A percentile compares a stretch with the other conserved stretches of the same genome.
Evolutionary conservation across 2,888 invertebrate species (phyloP).

Genomic region (Cabera pusaria): DNA sequence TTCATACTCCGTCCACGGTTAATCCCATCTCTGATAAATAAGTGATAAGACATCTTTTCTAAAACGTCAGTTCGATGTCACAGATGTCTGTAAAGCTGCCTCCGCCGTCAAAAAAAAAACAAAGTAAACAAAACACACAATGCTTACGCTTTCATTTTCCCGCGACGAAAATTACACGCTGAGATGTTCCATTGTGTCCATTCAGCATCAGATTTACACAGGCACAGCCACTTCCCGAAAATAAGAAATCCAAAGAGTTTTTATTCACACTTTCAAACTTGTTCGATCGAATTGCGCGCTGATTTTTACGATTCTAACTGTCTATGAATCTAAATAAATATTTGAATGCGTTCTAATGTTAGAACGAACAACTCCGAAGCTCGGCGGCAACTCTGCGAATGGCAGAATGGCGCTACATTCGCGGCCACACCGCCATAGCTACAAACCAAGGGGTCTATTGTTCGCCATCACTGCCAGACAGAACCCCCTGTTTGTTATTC

Average conservation of each 20-base stretch:
- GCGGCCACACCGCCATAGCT: conserved; percentile 54
- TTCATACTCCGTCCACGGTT: too few species aligned
- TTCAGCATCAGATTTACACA: conserved; percentile 52
- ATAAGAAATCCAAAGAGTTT: conserved; percentile 36
- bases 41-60: too few species aligned
- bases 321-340: conserved; percentile 10
- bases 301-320: conserved; percentile 13
- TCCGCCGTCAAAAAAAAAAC: conserved; percentile 34
- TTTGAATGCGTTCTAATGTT: conserved; percentile 46
- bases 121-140: conserved; percentile 53
- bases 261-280: conserved; percentile 31
- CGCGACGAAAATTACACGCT: conserved; percentile 65
- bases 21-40: too few species aligned
- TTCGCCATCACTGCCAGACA: conserved; percentile 65
- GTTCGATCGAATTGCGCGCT: conserved; percentile 23
- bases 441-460: conserved; percentile 68
- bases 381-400: conserved; percentile 69
- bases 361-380: conserved; percentile 70
- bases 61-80: conserved; percentile 6
- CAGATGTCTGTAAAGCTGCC: background rate
- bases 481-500: conserved; percentile 57
- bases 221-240: conserved; percentile 37
- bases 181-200: conserved; percentile 66
- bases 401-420: conserved; percentile 50
- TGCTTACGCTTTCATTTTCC: conserved; percentile 80